Conservation (phyloP, 2,113 vertebrate genomes). For the Otolemur garnettii region DNA sequence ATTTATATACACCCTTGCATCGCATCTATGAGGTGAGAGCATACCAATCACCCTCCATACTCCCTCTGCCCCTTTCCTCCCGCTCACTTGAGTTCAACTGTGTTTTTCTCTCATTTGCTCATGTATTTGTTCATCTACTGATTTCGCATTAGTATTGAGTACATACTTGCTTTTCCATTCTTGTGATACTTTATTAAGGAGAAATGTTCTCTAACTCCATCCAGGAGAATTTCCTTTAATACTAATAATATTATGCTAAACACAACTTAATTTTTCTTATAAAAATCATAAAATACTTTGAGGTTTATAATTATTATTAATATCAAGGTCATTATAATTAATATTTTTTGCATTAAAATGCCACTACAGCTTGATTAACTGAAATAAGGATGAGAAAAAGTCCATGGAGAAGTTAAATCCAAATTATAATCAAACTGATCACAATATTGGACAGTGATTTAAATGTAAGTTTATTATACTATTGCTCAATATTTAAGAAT, state of each 20-base stretch:
- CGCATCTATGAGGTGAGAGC: too few relatives aligned
- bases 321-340: not conserved
- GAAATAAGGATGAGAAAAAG: not conserved
- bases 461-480: conserved; percentile 25
- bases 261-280: not conserved
- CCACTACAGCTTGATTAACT: not conserved
- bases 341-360: conserved; percentile 34
- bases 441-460: not conserved
- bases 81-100: too few relatives aligned
- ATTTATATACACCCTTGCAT: too few relatives aligned
- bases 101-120: too few relatives aligned
- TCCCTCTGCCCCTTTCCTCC: too few relatives aligned
- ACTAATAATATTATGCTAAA: not conserved
- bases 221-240: not conserved
- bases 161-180: too few relatives aligned
- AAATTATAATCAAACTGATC: conserved; percentile 30
- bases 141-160: too few relatives aligned
- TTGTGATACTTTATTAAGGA: too few relatives aligned
- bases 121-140: too few relatives aligned
- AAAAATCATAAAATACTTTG: conserved; percentile 5
- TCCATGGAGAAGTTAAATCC: not conserved
- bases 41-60: too few relatives aligned
- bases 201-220: too few relatives aligned
- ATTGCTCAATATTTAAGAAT: not conserved
- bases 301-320: not conserved